These are phyloP conservation scores for Allacma fusca DNA, from an alignment of 2,888 invertebrate genomes.

Conservation along the genomic window DNA sequence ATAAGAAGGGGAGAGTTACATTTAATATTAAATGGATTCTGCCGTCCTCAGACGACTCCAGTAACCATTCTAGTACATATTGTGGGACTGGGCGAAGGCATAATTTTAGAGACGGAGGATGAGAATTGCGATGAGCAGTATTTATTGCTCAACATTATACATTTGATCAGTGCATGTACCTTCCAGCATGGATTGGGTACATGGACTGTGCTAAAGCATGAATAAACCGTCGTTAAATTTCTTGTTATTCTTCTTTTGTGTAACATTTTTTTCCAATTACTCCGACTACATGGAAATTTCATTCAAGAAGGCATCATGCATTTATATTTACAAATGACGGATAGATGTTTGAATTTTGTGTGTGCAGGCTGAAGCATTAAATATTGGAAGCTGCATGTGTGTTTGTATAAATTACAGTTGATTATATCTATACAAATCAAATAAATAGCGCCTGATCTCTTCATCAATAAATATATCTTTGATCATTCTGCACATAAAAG, in stretches of 20 bases:
- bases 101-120: background rate
- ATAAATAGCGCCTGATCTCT: background rate
- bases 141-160: constrained; percentile 1
- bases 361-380: no score
- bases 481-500: background rate
- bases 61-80: background rate
- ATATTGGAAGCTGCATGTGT: no score
- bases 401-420: no score
- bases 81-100: background rate
- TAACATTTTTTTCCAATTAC: constrained; percentile 7
- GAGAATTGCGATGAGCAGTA: background rate
- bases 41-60: background rate
- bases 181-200: background rate
- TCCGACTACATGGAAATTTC: background rate
- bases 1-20: constrained; percentile 1
- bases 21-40: constrained; percentile 9
- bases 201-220: background rate
- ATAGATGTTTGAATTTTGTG: no score
- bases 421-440: background rate
- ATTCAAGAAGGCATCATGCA: background rate
- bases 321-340: no score
- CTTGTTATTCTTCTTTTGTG: background rate
- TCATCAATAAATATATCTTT: background rate
- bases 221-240: constrained; percentile 3
- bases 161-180: no score